Evolutionary conservation across 2,113 vertebrate genomes (phyloP).

Genomic region (Aythya baeri): DNA sequence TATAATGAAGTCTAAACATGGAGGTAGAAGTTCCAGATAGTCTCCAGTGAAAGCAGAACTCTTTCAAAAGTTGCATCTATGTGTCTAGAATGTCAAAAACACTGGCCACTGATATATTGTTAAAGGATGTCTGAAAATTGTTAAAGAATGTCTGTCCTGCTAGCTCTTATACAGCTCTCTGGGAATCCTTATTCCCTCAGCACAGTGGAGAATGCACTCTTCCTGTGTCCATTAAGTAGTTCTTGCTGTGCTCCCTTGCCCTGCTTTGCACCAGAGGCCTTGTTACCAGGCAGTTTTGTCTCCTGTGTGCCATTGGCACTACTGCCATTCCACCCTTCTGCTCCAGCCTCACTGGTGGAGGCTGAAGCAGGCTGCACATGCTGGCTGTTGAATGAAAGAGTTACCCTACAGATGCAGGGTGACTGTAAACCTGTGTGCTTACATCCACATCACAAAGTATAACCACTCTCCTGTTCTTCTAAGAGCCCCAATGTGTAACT

Average conservation of each 20-base stretch:
- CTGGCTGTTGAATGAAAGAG: not conserved
- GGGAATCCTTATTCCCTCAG: not conserved
- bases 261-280: rapidly evolving
- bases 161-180: not conserved
- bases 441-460: not conserved
- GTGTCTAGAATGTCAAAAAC: not conserved
- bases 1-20: no score
- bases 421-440: not conserved
- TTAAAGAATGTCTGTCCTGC: not conserved
- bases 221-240: not conserved
- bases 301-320: not conserved
- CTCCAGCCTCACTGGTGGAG: not conserved
- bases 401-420: not conserved
- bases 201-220: not conserved
- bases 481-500: not conserved
- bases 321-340: not conserved
- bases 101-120: not conserved
- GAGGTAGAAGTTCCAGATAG: not conserved
- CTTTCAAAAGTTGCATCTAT: not conserved
- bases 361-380: rapidly evolving
- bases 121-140: no score
- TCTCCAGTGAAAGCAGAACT: not conserved
- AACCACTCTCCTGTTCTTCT: not conserved
- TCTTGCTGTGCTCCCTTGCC: not conserved
- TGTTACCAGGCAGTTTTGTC: not conserved